Evolutionary conservation across 2,797 vertebrate genomes (phyloP), one percentile per base, ranked within the genome.

Genomic region (Myripristis jacobus): DNA sequence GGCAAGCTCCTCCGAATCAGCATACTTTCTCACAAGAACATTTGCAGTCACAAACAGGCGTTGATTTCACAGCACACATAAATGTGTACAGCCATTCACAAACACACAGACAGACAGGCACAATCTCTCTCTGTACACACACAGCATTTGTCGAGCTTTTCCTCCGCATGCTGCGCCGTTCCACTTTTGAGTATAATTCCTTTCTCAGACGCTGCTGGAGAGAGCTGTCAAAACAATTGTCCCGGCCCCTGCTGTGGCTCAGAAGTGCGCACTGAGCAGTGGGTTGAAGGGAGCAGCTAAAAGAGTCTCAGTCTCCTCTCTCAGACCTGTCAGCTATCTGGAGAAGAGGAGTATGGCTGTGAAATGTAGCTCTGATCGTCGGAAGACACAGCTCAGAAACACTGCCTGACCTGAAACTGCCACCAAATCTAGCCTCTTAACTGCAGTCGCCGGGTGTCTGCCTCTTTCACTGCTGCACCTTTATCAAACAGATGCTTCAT

Each of bases 141-240:
- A 9, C 44, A 67, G 36, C 41, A 12, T 72, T 77, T 60, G 50
- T 75, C 19, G 4, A 47, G 67, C 61, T 77, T 73, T n/a, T 84
- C 34, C 22, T 84, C 81, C 47, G 6, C 73, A 67, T 19, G 63
- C 75, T 74, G 77, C 75, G 82, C 77, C 48, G 66, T 80, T 88
- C 79, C 78, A 62, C 76, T 86, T 85, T 78, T 82, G 72, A 73
- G 82, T 80, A 86, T 88, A 81, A 91, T 90, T 90, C 88, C 81
- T 70, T 73, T 88, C 86, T 81, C 84, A 83, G 89, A 83, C 89
- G 80, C 81, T 77, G 86, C 82, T 87, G 90, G 77, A 87, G 87
- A 83, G 84, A 88, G 83, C 89, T 93, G 94, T 94, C 92, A 93
- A 90, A 93, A 94, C 94, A 92, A 85, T 83, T 77, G 88, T 85